Evolutionary conservation across 1,140 invertebrate species (phyloP).

Genomic region (Zaprionus tsacasi): DNA sequence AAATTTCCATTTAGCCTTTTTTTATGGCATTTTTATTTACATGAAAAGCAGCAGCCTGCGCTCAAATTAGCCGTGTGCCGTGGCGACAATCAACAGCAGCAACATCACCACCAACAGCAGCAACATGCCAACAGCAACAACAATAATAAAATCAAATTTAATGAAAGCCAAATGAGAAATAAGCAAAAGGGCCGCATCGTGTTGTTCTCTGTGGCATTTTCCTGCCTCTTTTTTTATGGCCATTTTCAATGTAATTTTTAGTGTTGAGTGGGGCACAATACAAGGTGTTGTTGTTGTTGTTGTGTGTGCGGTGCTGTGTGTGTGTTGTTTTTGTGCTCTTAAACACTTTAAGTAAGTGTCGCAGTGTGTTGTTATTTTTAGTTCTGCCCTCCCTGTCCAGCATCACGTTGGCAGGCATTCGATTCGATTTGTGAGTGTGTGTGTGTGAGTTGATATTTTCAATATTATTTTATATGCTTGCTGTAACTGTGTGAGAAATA

Average conservation of each 20-base stretch:
- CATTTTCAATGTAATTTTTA: constrained; percentile 77
- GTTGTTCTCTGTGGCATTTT: constrained; percentile 36
- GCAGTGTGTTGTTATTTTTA: constrained; percentile 61
- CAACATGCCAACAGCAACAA: constrained; percentile 5
- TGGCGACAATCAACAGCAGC: constrained; percentile 54
- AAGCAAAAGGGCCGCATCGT: constrained; percentile 45
- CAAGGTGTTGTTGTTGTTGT: constrained; percentile 37
- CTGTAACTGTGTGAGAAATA: background rate
- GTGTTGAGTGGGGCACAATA: constrained; percentile 68
- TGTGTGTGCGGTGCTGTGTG: constrained; percentile 16
- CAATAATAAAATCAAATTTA: constrained; percentile 73
- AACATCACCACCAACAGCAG: constrained; percentile 44
- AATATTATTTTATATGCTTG: background rate
- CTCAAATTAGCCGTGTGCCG: constrained; percentile 54
- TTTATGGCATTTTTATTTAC: constrained; percentile 71
- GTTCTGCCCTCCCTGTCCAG: constrained; percentile 22
- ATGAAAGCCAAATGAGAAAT: constrained; percentile 63
- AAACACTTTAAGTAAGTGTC: constrained; percentile 78
- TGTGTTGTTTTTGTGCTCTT: constrained; percentile 48
- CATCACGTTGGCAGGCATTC: constrained; percentile 15
- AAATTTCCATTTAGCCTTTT: constrained; percentile 43
- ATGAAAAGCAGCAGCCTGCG: constrained; percentile 50
- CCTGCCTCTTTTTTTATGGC: constrained; percentile 60
- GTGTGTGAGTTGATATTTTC: background rate
- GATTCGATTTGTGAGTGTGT: background rate